A percentile compares a stretch with the other conserved stretches of the same genome.
Conservation (phyloP, 2,797 vertebrate genomes). For the Philypnodon macrostomus region DNA sequence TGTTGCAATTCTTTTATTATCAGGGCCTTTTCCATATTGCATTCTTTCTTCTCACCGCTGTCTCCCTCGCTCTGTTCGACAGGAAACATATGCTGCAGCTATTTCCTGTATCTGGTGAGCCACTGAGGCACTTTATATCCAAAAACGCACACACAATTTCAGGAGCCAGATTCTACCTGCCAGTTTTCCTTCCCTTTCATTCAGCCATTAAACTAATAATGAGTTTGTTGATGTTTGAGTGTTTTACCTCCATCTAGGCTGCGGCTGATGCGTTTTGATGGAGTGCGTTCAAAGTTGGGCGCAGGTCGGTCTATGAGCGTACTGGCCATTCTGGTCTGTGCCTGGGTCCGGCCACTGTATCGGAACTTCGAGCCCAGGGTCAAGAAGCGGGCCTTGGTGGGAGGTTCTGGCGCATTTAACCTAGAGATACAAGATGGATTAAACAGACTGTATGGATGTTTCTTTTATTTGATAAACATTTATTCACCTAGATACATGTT, state of each 20-base stretch:
- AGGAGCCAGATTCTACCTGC: conserved; percentile 7
- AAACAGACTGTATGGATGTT: too few relatives aligned
- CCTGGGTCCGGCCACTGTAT: conserved; percentile 93
- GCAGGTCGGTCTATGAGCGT: conserved; percentile 92
- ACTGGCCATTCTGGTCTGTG: conserved; percentile 90
- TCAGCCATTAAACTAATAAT: background rate
- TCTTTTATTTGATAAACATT: too few relatives aligned
- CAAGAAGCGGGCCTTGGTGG: conserved; percentile 89
- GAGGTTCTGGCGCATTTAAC: conserved; percentile 88
- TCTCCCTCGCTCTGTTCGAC: conserved; percentile 37
- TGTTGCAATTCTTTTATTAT: conserved; percentile 7
- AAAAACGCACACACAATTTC: conserved; percentile 19
- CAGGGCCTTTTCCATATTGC: conserved; percentile 10
- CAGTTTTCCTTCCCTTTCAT: background rate
- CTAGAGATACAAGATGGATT: conserved; percentile 55
- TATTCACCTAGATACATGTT: too few relatives aligned
- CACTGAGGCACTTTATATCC: conserved; percentile 21
- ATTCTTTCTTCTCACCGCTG: conserved; percentile 29
- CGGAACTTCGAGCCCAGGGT: conserved; percentile 97
- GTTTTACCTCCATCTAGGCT: conserved; percentile 93
- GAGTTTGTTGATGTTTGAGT: background rate
- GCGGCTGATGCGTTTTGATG: conserved; percentile 91
- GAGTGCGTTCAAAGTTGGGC: conserved; percentile 87
- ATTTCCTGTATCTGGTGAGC: conserved; percentile 71
- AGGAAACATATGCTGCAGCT: conserved; percentile 69